phyloP scores from a whole-genome alignment of 2,888 invertebrate genomes.

The Notodromas monacha region DNA sequence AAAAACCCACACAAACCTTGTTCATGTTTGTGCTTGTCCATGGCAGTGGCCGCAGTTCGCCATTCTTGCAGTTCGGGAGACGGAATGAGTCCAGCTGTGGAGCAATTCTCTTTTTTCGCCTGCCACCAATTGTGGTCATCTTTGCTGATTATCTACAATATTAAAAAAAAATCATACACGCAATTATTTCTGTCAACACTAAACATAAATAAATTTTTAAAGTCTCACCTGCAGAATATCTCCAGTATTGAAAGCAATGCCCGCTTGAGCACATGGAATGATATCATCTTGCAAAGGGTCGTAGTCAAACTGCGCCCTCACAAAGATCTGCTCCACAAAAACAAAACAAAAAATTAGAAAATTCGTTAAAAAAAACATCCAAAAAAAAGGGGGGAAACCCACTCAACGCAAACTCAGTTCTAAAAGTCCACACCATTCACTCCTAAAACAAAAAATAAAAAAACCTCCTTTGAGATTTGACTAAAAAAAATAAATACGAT shows the following conservation, averaged over 20 bases:
- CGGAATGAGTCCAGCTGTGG: slow-evolving; percentile 85
- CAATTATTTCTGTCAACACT: too few relatives aligned
- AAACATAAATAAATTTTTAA: too few relatives aligned
- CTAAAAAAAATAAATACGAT: too few relatives aligned
- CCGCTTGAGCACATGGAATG: slow-evolving; percentile 96
- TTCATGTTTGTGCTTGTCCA: slow-evolving; percentile 82
- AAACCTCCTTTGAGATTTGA: too few relatives aligned
- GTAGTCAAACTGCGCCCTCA: slow-evolving; percentile 90
- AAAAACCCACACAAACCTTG: too few relatives aligned
- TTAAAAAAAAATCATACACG: too few relatives aligned
- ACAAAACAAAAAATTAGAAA: too few relatives aligned
- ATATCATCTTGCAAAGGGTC: slow-evolving; percentile 88
- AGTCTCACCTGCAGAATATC: slow-evolving; percentile 61
- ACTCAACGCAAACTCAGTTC: too few relatives aligned
- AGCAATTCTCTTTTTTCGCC: slow-evolving; percentile 38
- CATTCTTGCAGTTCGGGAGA: slow-evolving; percentile 96
- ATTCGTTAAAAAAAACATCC: too few relatives aligned
- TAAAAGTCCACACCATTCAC: too few relatives aligned
- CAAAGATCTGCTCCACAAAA: slow-evolving; percentile 49
- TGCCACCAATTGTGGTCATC: slow-evolving; percentile 99
- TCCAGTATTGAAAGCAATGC: slow-evolving; percentile 76
- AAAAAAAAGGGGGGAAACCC: too few relatives aligned
- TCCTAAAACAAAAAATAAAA: too few relatives aligned
- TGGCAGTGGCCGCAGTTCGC: slow-evolving; percentile 77
- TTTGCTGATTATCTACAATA: slow-evolving; percentile 71